Percentiles rank a stretch among this genome's conserved stretches.
These are phyloP conservation scores for Hemiscyllium ocellatum DNA, from an alignment of 2,113 vertebrate genomes.

Conservation along the genomic window DNA sequence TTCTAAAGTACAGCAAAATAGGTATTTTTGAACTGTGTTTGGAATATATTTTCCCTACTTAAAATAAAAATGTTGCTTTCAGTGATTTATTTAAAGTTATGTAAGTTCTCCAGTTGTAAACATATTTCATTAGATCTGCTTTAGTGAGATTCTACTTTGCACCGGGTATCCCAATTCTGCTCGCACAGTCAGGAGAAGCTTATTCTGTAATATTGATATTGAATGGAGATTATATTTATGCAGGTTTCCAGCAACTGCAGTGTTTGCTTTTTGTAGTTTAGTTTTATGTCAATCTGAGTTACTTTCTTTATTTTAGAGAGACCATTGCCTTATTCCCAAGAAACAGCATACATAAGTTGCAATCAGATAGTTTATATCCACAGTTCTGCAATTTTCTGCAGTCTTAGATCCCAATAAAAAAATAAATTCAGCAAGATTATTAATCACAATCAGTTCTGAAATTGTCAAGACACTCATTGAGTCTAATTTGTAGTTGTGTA, in stretches of 20 bases:
- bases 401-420: not conserved
- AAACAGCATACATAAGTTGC: not conserved
- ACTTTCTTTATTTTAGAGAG: not conserved
- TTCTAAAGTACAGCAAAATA: not conserved
- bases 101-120: not conserved
- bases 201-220: not conserved
- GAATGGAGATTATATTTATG: not conserved
- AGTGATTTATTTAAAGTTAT: not conserved
- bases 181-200: not conserved
- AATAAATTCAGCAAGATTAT: not conserved
- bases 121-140: no score
- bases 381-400: not conserved
- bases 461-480: not conserved
- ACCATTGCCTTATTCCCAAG: not conserved
- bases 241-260: not conserved
- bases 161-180: not conserved
- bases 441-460: not conserved
- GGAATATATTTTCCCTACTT: not conserved
- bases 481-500: not conserved
- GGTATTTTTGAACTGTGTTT: not conserved
- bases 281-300: not conserved
- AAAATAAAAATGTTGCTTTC: not conserved
- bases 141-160: not conserved
- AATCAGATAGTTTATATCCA: not conserved
- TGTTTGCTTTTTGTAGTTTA: not conserved